Evolutionary conservation across 2,797 vertebrate species (phyloP), one percentile per base, ranked within the genome.

Genomic region (Nasua narica): DNA sequence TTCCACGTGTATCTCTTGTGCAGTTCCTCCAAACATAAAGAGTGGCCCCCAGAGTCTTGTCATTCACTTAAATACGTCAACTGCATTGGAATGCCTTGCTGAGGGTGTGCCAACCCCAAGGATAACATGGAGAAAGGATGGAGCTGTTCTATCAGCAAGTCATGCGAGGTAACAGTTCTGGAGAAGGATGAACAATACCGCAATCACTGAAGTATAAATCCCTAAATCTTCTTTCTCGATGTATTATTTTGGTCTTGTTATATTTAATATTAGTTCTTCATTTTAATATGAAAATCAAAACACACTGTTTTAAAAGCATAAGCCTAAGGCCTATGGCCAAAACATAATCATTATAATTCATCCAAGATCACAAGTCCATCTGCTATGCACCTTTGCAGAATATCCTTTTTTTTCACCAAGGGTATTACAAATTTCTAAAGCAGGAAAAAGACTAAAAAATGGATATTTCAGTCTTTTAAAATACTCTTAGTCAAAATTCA

Each of bases 111-210:
- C 99, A 60, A 19, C 97, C 0, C 99, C 99, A 3, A 99, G 99
- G 21, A 97, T 99, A 88, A 99, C 99, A 0, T 99, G 99, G 99
- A 99, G 99, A 97, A 99, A 99, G 97, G 99, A 99, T 62, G 99
- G 99, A 7, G 98, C 98, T 40, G 40, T 99, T 97, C 94, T 99
- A 74, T 93, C 99, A 70, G 99, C 98, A 97, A 99, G 98, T 98
- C 99, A 98, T 95, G 98, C 98, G 19, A 99, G 99, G 99, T 99
- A 98, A 98, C 27, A n/a, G 0, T 69, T 87, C 65, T 81, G 43
- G 46, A 77, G 54, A 87, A 50, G 43, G 40, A 5, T 29, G 35
- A 62, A 50, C 29, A 85, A 27, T 46, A 5, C 29, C 9, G 1
- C 56, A 87, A 72, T 58, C 65, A 35, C 35, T 19, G 54, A 87